These are phyloP conservation scores for Piscicola geometra DNA, from an alignment of 2,888 invertebrate genomes.

Conservation along the genomic window DNA sequence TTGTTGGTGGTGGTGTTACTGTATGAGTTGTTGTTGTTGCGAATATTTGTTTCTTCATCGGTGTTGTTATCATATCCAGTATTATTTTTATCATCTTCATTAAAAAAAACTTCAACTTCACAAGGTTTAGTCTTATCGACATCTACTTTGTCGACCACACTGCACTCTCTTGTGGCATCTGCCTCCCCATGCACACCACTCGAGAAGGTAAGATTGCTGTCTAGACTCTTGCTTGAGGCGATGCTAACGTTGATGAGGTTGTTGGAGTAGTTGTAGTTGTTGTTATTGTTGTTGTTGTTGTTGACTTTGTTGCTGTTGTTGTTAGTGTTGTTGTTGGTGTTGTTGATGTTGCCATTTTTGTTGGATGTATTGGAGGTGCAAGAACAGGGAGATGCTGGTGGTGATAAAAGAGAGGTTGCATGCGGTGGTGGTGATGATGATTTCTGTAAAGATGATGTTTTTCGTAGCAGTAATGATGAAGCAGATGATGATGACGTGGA, in stretches of 20 bases:
- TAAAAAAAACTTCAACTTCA: too few species aligned
- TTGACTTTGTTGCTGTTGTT: neutral
- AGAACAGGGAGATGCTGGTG: neutral
- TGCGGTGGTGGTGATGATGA: neutral
- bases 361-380: neutral
- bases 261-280: neutral
- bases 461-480: neutral
- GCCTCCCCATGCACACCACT: too few species aligned
- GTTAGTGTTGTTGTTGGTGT: neutral
- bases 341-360: neutral
- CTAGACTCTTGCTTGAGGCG: too few species aligned
- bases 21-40: too few species aligned
- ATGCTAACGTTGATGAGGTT: neutral
- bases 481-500: neutral
- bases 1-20: too few species aligned
- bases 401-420: slow-evolving; percentile 3
- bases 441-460: neutral
- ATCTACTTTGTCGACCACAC: too few species aligned
- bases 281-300: slow-evolving; percentile 3
- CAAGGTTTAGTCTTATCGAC: neutral
- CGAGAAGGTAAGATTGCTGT: too few species aligned
- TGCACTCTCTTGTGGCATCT: too few species aligned
- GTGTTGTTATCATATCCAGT: neutral
- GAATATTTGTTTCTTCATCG: too few species aligned
- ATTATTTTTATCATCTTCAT: neutral